Percentiles rank a stretch among this genome's conserved stretches.
Conservation (phyloP, 92 coral and sea anemone species). For the Heliopora coerulea region DNA sequence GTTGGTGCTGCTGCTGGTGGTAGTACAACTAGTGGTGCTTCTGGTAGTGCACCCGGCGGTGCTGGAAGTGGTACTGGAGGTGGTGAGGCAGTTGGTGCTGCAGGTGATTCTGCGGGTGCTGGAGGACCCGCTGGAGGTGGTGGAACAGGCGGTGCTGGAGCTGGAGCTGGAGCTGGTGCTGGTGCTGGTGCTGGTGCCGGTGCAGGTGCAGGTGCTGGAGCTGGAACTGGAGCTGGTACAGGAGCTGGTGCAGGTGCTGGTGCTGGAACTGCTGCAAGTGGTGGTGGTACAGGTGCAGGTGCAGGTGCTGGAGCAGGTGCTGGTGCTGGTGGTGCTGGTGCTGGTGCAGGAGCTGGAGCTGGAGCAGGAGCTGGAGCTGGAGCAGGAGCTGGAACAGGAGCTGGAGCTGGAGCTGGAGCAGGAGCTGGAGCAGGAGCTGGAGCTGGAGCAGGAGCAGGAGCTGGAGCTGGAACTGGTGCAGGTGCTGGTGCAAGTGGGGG, state of each 20-base stretch:
- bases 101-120: neutral
- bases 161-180: neutral
- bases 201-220: constrained; percentile 3
- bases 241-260: neutral
- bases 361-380: neutral
- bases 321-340: constrained; percentile 26
- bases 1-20: constrained; percentile 4
- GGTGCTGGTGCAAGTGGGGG: constrained; percentile 29
- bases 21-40: constrained; percentile 29
- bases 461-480: constrained; percentile 18
- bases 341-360: neutral
- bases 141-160: neutral
- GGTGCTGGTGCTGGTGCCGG: constrained; percentile 1
- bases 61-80: constrained; percentile 16
- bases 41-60: constrained; percentile 2
- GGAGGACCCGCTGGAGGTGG: constrained; percentile 26
- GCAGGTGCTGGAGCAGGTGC: neutral
- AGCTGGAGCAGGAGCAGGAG: neutral
- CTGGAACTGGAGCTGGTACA: neutral
- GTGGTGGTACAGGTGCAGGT: constrained; percentile 1
- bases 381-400: constrained; percentile 16
- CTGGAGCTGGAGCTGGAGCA: constrained; percentile 22
- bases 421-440: constrained; percentile 7
- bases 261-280: constrained; percentile 18
- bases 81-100: constrained; percentile 1